Percentiles rank a stretch among this genome's conserved stretches.
phyloP scores from a whole-genome alignment of 2,113 vertebrate species.

The Perca fluviatilis region DNA sequence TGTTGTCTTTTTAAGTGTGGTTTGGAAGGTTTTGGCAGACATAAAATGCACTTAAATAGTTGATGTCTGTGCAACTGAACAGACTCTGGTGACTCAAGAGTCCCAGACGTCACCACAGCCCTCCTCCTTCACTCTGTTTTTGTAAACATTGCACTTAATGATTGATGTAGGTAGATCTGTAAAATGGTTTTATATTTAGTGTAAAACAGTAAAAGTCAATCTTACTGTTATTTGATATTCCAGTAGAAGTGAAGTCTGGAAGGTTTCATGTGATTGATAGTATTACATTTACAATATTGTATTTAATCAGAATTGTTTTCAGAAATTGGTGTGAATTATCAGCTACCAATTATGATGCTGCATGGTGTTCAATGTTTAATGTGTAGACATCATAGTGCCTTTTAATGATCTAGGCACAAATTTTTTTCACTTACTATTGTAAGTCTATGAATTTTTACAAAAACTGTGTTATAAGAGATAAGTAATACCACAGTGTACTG shows the following conservation, averaged over 20 bases:
- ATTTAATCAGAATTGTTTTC: neutral
- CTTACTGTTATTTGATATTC: neutral
- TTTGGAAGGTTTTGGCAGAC: neutral
- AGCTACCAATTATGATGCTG: neutral
- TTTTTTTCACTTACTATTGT: neutral
- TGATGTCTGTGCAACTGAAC: neutral
- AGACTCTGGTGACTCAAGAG: neutral
- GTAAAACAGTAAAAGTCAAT: neutral
- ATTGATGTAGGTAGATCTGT: neutral
- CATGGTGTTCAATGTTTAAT: neutral
- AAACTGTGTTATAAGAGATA: neutral
- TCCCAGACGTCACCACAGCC: neutral
- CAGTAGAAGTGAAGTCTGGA: neutral
- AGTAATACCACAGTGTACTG: too few species aligned
- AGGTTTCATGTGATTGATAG: neutral
- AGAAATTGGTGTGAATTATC: neutral
- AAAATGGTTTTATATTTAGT: too few species aligned
- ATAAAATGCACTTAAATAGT: conserved; percentile 7
- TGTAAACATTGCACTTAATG: neutral
- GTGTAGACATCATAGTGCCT: neutral
- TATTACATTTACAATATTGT: neutral
- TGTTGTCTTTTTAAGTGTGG: conserved; percentile 39
- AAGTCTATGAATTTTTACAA: neutral
- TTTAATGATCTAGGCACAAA: neutral
- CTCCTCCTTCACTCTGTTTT: neutral